Conservation (phyloP, 30 jellyfish, hydroid and myxozoan species). For the Aurelia aurita region DNA sequence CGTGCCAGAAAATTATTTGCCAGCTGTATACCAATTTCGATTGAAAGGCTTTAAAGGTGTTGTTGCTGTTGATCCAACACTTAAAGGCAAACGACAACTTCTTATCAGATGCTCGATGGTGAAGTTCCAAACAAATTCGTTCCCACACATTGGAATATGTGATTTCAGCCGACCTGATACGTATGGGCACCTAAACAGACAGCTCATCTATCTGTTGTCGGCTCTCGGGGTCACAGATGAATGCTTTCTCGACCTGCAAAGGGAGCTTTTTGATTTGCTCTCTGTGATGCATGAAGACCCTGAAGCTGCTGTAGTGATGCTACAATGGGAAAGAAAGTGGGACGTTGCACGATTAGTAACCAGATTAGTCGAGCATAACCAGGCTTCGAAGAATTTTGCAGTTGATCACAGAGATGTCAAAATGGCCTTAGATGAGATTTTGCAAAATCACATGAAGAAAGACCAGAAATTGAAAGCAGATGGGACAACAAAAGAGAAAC, state of each 20-base stretch:
- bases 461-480: slow-evolving; percentile 12
- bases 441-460: not conserved
- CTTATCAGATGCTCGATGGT: slow-evolving; percentile 23
- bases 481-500: slow-evolving; percentile 27
- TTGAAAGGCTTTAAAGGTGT: slow-evolving; percentile 42
- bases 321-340: slow-evolving; percentile 9
- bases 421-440: not conserved
- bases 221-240: slow-evolving; percentile 42
- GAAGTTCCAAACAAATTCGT: slow-evolving; percentile 15
- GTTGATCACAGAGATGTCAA: not conserved
- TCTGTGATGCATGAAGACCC: slow-evolving; percentile 16
- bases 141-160: slow-evolving; percentile 16
- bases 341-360: not conserved
- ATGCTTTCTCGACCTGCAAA: slow-evolving; percentile 9
- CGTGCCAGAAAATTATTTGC: slow-evolving; percentile 15
- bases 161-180: slow-evolving; percentile 42
- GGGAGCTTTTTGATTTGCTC: slow-evolving; percentile 9
- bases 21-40: slow-evolving; percentile 36
- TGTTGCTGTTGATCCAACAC: slow-evolving; percentile 21
- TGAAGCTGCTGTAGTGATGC: slow-evolving; percentile 23
- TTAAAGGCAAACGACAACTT: not conserved
- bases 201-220: slow-evolving; percentile 18
- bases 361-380: not conserved
- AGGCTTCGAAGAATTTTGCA: not conserved
- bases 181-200: slow-evolving; percentile 34